Percentiles rank a stretch among this genome's conserved stretches.
These are phyloP conservation scores for Temnopleurus reevesii DNA, from an alignment of 53 echinoderm and acorn worm genomes.

Conservation along the genomic window DNA sequence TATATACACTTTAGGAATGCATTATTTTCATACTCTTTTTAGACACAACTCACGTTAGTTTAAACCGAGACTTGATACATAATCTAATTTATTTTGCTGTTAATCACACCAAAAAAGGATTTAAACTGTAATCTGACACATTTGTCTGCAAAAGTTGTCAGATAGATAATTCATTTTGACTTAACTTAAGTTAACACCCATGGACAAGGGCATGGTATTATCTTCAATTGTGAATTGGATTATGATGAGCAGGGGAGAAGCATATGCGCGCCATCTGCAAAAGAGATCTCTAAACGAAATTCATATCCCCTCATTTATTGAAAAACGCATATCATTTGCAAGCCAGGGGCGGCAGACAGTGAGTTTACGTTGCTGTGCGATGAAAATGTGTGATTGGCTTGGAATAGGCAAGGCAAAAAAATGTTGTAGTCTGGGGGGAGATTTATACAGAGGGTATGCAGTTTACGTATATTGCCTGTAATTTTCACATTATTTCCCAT, in stretches of 20 bases:
- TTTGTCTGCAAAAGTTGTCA: no score
- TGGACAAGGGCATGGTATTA: not conserved
- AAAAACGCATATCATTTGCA: conserved; percentile 11
- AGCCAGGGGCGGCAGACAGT: not conserved
- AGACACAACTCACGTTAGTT: no score
- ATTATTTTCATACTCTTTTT: no score
- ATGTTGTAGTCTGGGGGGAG: not conserved
- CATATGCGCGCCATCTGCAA: conserved; percentile 21
- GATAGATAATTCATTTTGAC: no score
- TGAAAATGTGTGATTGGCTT: not conserved
- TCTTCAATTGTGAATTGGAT: conserved; percentile 5
- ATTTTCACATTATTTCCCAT: no score
- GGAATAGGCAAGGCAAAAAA: not conserved
- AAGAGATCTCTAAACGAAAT: not conserved
- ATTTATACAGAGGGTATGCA: not conserved
- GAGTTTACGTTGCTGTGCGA: conserved; percentile 4
- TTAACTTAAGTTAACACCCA: no score
- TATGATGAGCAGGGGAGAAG: not conserved
- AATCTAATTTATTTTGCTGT: no score
- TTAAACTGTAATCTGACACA: no score
- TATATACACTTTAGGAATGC: no score
- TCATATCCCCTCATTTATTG: conserved; percentile 34
- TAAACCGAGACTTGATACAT: no score
- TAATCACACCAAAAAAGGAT: no score
- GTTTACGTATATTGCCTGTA: no score